Evolutionary conservation across 2,797 vertebrate genomes (phyloP).

Genomic region (Onychomys torridus): DNA sequence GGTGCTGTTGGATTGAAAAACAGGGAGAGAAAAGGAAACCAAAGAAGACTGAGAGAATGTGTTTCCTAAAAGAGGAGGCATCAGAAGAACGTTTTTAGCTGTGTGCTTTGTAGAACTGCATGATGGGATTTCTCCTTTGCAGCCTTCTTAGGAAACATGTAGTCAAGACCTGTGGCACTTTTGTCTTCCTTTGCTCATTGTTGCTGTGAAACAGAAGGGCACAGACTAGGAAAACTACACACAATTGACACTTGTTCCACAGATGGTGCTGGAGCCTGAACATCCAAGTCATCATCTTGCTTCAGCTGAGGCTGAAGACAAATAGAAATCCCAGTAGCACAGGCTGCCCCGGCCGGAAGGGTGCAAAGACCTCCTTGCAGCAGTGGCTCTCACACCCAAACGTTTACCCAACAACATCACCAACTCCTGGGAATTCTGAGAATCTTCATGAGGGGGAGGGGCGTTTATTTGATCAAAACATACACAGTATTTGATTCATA

Average conservation of each 20-base stretch:
- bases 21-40: constrained; percentile 5
- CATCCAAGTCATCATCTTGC: constrained; percentile 28
- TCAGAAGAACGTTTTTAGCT: constrained; percentile 23
- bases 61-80: constrained; percentile 47
- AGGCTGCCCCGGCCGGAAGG: not conserved
- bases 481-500: not conserved
- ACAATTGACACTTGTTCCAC: not conserved
- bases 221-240: too few relatives aligned
- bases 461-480: constrained; percentile 20
- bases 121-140: not conserved
- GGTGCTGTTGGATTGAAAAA: not conserved
- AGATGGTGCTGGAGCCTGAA: not conserved
- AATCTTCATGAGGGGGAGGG: not conserved
- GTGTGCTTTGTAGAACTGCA: not conserved
- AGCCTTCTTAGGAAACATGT: constrained; percentile 2
- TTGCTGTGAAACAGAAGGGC: not conserved
- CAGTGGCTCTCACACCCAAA: not conserved
- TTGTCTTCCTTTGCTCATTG: not conserved
- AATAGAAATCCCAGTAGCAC: constrained; percentile 45
- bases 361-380: not conserved
- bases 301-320: constrained; percentile 35
- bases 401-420: not conserved
- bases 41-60: not conserved
- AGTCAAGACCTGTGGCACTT: not conserved
- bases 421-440: not conserved